Base-by-base conservation (phyloP, 1,140 invertebrate species). In the Leptinotarsa lineolata region DNA sequence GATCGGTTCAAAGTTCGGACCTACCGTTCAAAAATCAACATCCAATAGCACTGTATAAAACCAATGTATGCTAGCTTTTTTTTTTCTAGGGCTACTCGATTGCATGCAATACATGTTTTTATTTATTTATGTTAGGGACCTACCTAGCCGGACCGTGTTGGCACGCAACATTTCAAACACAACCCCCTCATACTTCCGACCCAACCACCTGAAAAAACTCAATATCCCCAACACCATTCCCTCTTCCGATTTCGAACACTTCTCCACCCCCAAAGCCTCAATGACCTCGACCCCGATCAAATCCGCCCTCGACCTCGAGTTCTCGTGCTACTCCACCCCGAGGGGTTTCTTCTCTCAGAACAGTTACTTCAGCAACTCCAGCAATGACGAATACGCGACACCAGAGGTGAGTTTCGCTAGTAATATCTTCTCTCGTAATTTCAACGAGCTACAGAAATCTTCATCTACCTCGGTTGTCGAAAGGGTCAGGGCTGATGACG, bases 361-460 rank as follows among this genome's bases (percentile, higher is more conserved):
- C 8, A 80, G 77, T 54, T 74, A 77, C 30, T 48, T 74, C 12
- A 81, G 78, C 54, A 74, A 70, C 59, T 72, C 70, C 2, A 80
- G 77, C 64, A 78, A 44, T 46, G 80, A 81, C 13, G 72, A 79
- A 67, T 83, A 79, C 71, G 68, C 74, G 45, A 83, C 82, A 1
- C 81, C 82, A 0, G 79, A 82, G 18, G 70, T 54, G 21, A 70
- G 46, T 4, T 71, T 63, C 59, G 69, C 76, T 21, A 67, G 76
- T 54, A 76, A 80, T 70, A 22, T 78, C 22, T 82, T 81, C 59
- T 67, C 76, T 48, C 68, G 74, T 22, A 78, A 80, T 70, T 82
- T 82, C 46, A 78, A 77, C 72, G 75, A 77, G 44, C 66, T 81
- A 58, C 79, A 79, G 71, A 83, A 83, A 72, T 81, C 79, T 5